A percentile compares a stretch with the other conserved stretches of the same genome.
phyloP scores from a whole-genome alignment of 2,797 vertebrate genomes.

The Pelodytes ibericus region DNA sequence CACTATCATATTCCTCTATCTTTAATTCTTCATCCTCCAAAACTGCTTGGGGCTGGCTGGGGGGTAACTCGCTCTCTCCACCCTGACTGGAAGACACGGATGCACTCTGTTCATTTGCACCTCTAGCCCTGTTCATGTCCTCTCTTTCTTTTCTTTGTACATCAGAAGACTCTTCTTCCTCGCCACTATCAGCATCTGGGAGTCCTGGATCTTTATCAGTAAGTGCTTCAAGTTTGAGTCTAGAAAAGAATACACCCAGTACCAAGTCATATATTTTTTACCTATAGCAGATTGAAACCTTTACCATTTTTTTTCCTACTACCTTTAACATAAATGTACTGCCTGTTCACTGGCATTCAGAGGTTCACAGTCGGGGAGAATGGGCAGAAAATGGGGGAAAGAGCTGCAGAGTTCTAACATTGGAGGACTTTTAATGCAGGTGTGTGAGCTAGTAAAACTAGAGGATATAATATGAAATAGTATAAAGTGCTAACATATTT shows the following conservation, averaged over 20 bases:
- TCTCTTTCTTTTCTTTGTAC: not conserved
- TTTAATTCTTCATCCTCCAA: constrained; percentile 78
- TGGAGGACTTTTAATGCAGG: too few species aligned
- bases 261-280: too few species aligned
- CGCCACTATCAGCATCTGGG: constrained; percentile 69
- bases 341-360: too few species aligned
- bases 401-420: too few species aligned
- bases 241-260: constrained; percentile 60
- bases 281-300: too few species aligned
- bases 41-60: constrained; percentile 83
- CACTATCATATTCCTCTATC: constrained; percentile 90
- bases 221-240: constrained; percentile 85
- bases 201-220: constrained; percentile 82
- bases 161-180: constrained; percentile 62
- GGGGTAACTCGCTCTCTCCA: constrained; percentile 70
- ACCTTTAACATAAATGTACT: too few species aligned
- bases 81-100: constrained; percentile 69
- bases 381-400: too few species aligned
- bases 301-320: too few species aligned
- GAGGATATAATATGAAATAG: too few species aligned
- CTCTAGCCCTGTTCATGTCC: not conserved
- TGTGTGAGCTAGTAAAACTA: too few species aligned
- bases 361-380: too few species aligned
- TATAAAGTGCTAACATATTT: too few species aligned
- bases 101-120: not conserved